A percentile compares a stretch with the other conserved stretches of the same genome.
Conservation (phyloP, 2,797 vertebrate genomes). For the Clarias platycephalus region DNA sequence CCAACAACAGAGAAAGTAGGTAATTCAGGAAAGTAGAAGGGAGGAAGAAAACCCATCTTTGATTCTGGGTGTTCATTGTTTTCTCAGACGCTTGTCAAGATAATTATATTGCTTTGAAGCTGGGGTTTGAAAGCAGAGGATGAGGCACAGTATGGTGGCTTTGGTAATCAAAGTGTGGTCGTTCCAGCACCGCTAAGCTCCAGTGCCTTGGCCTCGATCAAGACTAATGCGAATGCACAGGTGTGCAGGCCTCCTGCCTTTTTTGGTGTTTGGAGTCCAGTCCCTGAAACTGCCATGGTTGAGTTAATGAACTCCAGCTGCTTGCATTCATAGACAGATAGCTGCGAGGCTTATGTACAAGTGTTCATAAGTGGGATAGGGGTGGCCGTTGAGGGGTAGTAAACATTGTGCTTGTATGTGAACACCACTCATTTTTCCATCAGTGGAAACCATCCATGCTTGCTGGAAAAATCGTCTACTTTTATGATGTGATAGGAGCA, state of each 20-base stretch:
- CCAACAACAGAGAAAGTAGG: neutral
- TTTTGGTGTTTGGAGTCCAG: neutral
- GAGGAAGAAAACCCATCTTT: conserved; percentile 19
- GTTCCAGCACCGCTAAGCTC: conserved; percentile 24
- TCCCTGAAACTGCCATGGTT: conserved; percentile 15
- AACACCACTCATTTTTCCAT: conserved; percentile 30
- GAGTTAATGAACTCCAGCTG: conserved; percentile 50
- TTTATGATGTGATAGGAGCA: conserved; percentile 10
- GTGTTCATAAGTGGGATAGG: conserved; percentile 15
- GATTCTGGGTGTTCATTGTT: conserved; percentile 36
- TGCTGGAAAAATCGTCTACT: neutral
- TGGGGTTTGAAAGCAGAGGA: conserved; percentile 44
- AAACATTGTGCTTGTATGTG: neutral
- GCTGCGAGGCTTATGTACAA: neutral
- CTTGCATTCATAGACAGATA: conserved; percentile 42
- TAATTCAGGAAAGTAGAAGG: conserved; percentile 12
- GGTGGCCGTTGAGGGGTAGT: conserved; percentile 10
- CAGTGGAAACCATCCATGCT: neutral
- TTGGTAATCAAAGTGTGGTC: conserved; percentile 36
- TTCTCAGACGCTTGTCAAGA: conserved; percentile 49
- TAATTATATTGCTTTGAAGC: conserved; percentile 64
- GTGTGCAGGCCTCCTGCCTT: conserved; percentile 22
- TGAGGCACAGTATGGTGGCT: conserved; percentile 41
- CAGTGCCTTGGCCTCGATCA: conserved; percentile 43
- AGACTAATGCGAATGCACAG: conserved; percentile 38